A percentile compares a stretch with the other conserved stretches of the same genome.
These are phyloP conservation scores for Dendrolimus houi DNA, from an alignment of 2,888 invertebrate genomes.

Conservation along the genomic window DNA sequence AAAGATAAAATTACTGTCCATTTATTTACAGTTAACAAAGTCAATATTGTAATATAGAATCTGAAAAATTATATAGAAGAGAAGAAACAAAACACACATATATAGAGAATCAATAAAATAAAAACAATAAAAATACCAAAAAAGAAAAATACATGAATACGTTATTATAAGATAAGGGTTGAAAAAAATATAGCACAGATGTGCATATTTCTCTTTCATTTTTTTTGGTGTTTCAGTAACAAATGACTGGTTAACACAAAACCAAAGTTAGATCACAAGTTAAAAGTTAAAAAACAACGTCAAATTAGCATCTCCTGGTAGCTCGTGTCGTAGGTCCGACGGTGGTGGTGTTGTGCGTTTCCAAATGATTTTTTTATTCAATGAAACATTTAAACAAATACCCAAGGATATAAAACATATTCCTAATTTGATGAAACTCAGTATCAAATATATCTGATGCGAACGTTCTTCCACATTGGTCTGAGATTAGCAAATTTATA, in stretches of 20 bases:
- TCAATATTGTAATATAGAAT: no score
- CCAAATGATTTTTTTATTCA: neutral
- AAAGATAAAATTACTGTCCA: neutral
- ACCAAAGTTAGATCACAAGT: neutral
- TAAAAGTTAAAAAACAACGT: neutral
- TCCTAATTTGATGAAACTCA: neutral
- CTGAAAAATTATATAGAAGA: no score
- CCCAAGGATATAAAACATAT: neutral
- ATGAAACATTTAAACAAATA: neutral
- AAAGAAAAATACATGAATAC: no score
- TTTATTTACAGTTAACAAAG: no score
- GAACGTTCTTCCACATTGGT: no score
- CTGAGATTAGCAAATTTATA: no score
- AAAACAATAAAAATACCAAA: no score
- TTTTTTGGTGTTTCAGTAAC: neutral
- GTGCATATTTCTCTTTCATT: no score
- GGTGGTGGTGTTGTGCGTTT: neutral
- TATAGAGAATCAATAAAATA: no score
- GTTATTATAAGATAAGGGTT: no score
- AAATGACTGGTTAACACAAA: neutral
- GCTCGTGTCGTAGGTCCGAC: neutral
- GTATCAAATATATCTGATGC: neutral
- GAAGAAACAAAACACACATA: no score
- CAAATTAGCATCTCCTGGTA: neutral
- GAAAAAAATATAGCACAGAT: no score